These are phyloP conservation scores for Poecilia wingei DNA, from an alignment of 2,797 vertebrate species.

Conservation along the genomic window DNA sequence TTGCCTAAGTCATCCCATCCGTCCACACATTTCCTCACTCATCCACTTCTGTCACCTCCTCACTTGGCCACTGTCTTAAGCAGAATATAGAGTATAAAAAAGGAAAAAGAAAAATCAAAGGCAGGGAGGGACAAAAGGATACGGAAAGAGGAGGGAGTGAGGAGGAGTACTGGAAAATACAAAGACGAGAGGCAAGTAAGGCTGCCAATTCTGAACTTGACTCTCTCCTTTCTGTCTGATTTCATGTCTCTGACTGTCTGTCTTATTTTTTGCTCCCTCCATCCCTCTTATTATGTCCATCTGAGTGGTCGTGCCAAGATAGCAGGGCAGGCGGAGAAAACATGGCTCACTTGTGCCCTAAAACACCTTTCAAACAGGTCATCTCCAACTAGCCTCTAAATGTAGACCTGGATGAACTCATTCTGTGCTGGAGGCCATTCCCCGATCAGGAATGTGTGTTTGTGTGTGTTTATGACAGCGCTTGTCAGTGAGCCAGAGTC, in stretches of 20 bases:
- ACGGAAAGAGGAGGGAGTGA: constrained; percentile 54
- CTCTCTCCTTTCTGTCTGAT: constrained; percentile 62
- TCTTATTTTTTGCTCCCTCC: constrained; percentile 46
- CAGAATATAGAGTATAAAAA: constrained; percentile 34
- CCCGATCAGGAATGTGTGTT: constrained; percentile 19
- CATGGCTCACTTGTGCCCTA: constrained; percentile 27
- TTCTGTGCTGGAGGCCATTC: constrained; percentile 31
- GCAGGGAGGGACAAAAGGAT: constrained; percentile 65
- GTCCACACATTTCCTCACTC: constrained; percentile 38
- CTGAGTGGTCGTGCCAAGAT: constrained; percentile 45
- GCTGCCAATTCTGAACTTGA: constrained; percentile 65
- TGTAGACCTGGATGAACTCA: constrained; percentile 31
- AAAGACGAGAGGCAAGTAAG: constrained; percentile 33
- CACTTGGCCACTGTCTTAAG: constrained; percentile 51
- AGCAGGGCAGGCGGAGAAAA: constrained; percentile 38
- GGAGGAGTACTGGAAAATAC: constrained; percentile 54
- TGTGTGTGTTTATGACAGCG: constrained; percentile 21
- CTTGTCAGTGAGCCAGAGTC: constrained; percentile 63
- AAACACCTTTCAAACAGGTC: constrained; percentile 43
- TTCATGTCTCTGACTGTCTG: constrained; percentile 64
- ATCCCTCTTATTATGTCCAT: constrained; percentile 64
- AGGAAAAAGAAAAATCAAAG: constrained; percentile 38
- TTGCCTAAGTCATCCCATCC: constrained; percentile 51
- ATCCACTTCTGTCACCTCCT: constrained; percentile 40
- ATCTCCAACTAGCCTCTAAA: constrained; percentile 37